Base-by-base conservation (phyloP, 2,797 vertebrate genomes). In the Enteromius thamalakanensis region DNA sequence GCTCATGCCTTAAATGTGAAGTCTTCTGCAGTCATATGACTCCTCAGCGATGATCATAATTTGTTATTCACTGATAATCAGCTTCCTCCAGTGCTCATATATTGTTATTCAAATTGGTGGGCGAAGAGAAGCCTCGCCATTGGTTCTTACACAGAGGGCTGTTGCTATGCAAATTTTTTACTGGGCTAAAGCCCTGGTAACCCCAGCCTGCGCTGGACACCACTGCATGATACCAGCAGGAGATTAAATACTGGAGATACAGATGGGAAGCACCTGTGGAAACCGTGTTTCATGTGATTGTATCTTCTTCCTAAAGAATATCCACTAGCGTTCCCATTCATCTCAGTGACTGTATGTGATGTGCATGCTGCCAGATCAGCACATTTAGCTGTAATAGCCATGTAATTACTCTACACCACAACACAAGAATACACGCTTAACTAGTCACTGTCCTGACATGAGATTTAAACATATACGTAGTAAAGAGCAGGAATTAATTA, bases 121-220 rank as follows among this genome's bases (percentile, higher is more conserved):
- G 29, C 34, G 49, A n/a, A 74, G 10, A 32, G 60, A 64, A 64
- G 60, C 26, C 60, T 32, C 26, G 15, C 60, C 60, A 64, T 64
- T 64, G 26, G 60, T 64, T 32, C 12, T 32, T 8, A 32, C 14
- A 32, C 14, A 17, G 17, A 47, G 19, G 15, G 19, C 19, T 14
- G 71, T 53, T 53, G 71, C 49, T n/a, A 74, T 74, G 71, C 49
- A 74, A 74, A 53, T 74, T 3, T 14, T 29, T 37, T 37, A 62
- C 26, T 29, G n/a, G 10, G n/a, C n/a, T 60, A 60, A 26, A 60
- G 55, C 9, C 2, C 26, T 51, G 10, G 9, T 0, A 14, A 34
- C 2, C 47, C 47, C 1, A 53, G 11, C 29, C 49, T 32, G 29
- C 32, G 23, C 69, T 1, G 2, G 1, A 71, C 8, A 3, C 6